Evolutionary conservation across 2,888 invertebrate genomes (phyloP).

Genomic region (Nomada ferruginata): DNA sequence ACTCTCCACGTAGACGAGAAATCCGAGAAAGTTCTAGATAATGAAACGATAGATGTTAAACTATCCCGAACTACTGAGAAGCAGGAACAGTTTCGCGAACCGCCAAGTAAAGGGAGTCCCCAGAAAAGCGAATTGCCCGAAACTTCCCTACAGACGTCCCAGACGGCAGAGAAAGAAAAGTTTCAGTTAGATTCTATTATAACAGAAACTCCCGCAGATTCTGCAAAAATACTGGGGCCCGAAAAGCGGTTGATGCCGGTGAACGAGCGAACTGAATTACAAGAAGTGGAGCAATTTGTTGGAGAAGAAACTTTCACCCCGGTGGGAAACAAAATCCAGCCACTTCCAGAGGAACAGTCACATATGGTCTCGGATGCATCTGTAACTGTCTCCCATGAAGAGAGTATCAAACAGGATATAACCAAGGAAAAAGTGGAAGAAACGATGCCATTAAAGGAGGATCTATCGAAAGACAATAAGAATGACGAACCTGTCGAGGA

Average conservation of each 20-base stretch:
- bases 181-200: conserved; percentile 22
- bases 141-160: conserved; percentile 12
- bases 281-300: conserved; percentile 4
- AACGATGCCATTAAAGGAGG: background rate
- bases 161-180: conserved; percentile 16
- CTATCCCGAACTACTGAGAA: conserved; percentile 4
- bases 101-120: conserved; percentile 6
- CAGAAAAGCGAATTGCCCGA: conserved; percentile 11
- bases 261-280: background rate
- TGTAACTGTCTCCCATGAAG: background rate
- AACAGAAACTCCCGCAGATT: conserved; percentile 13
- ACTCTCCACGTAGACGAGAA: background rate
- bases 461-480: background rate
- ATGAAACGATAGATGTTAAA: conserved; percentile 13
- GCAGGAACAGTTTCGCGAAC: background rate
- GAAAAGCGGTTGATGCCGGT: conserved; percentile 2
- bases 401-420: background rate
- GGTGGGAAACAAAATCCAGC: background rate
- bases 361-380: background rate
- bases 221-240: conserved; percentile 1
- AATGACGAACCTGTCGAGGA: conserved; percentile 6
- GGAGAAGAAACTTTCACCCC: conserved; percentile 21
- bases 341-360: background rate
- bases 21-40: background rate
- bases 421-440: background rate